Base-by-base conservation (phyloP, 2,888 invertebrate species). In the Agonopterix subpropinquella region DNA sequence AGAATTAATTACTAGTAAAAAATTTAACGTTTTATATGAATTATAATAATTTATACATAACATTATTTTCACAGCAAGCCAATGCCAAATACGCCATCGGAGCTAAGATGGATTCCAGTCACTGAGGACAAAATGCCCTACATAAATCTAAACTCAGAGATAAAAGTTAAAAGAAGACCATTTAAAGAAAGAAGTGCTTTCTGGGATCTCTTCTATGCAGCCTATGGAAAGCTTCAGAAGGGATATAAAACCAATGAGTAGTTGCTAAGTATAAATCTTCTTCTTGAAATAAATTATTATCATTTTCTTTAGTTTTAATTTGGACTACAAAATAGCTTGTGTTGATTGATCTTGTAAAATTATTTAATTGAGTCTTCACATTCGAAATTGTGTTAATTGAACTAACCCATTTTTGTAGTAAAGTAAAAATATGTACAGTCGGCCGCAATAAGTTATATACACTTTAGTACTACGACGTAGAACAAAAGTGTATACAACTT, bases 61-160 rank as follows among this genome's bases (percentile, higher is more conserved):
- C 4, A 39, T 39, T 10, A 10, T 37, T 5, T 5, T 48, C 49
- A 15, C 52, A 54, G 54, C 39, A 47, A 54, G 7, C 52, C 52
- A 9, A 52, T 45, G 7, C 52, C 50, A 5, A 13, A 47, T 11
- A 45, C 11, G 7, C 47, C 53, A 8, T 36, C 48, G 8, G 44
- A 53, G 8, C 44, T 55, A 2, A 49, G 13, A 39, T 58, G 58
- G 58, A 41, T 41, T 4, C 48, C 52, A 5, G 48, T 49, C 11
- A 28, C 50, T 8, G 47, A 41, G 11, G 37, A 54, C 36, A 11
- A n/a, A 3, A 49, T 42, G 43, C 11, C 45, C 11, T 53, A 51
- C 36, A 11, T 51, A 41, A 49, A 47, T 13, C 37, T 54, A 10
- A 51, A 53, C 39, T 18, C 13, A 8, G 50, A 54, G n/a, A 36